Evolutionary conservation across 1,140 invertebrate species (phyloP).

Genomic region (Caenorhabditis remanei): DNA sequence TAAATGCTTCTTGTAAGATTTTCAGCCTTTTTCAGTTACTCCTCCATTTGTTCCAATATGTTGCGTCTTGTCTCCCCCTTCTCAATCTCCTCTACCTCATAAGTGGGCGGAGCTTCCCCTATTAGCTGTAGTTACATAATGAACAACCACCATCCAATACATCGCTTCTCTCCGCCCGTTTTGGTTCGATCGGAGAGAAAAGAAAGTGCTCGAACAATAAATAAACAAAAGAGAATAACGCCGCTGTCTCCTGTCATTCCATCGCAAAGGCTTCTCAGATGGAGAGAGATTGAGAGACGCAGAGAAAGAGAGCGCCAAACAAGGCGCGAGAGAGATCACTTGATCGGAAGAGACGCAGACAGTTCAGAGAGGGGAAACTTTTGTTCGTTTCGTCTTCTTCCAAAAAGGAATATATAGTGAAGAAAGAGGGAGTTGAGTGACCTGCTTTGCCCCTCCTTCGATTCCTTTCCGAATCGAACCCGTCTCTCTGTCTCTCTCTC

Average conservation of each 20-base stretch:
- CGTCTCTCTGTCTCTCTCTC: background rate
- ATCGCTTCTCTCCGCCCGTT: background rate
- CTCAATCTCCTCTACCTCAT: too few species aligned
- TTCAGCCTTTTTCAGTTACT: too few species aligned
- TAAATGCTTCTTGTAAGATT: too few species aligned
- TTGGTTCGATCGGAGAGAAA: background rate
- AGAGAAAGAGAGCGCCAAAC: constrained; percentile 1
- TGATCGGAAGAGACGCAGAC: constrained; percentile 34
- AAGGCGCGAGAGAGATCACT: background rate
- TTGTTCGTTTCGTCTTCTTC: constrained; percentile 7
- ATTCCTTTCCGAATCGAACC: background rate
- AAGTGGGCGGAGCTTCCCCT: too few species aligned
- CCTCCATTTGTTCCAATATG: too few species aligned
- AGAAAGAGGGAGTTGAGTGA: constrained; percentile 33
- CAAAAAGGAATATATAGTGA: constrained; percentile 31
- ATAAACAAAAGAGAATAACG: constrained; percentile 36
- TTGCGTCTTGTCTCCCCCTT: too few species aligned
- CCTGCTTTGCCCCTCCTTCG: constrained; percentile 23
- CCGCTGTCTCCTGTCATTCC: background rate
- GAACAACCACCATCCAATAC: background rate
- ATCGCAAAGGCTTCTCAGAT: too few species aligned
- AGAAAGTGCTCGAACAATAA: constrained; percentile 35
- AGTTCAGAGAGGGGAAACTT: background rate
- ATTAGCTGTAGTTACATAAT: background rate
- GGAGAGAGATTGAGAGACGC: too few species aligned